These are phyloP conservation scores for Potorous gilbertii DNA, from an alignment of 2,797 vertebrate species.

Conservation along the genomic window DNA sequence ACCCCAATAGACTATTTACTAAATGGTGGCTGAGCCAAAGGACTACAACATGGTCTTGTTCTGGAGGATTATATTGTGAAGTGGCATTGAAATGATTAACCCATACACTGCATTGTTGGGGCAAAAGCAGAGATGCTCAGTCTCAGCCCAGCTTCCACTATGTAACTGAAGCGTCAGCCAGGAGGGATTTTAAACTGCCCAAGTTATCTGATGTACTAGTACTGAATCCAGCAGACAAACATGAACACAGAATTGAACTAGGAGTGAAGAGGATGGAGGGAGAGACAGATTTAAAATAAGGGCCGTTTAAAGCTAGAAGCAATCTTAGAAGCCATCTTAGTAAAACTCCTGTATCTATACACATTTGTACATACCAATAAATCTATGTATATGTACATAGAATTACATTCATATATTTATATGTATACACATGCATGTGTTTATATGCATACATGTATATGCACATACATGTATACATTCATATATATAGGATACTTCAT, in stretches of 20 bases:
- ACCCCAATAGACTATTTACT: slow-evolving; percentile 54
- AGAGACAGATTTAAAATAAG: neutral
- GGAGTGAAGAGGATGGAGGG: neutral
- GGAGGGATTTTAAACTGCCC: neutral
- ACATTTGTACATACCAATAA: neutral
- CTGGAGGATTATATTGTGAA: slow-evolving; percentile 13
- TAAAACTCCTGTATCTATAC: neutral
- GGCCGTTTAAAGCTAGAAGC: neutral
- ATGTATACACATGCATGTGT: no score
- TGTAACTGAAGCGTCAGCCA: neutral
- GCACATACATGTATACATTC: no score
- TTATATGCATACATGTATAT: no score
- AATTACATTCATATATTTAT: neutral
- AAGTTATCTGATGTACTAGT: neutral
- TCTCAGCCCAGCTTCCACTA: neutral
- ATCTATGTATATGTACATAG: neutral
- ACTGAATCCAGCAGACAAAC: slow-evolving; percentile 9
- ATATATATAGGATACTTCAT: no score
- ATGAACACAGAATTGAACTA: neutral
- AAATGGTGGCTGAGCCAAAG: slow-evolving; percentile 54
- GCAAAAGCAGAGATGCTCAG: neutral
- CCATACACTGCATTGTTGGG: neutral
- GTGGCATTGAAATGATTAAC: slow-evolving; percentile 21
- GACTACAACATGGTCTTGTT: neutral
- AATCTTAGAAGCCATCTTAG: neutral